A percentile compares a stretch with the other conserved stretches of the same genome.
phyloP scores from a whole-genome alignment of 1,140 invertebrate genomes.

The Rhopalosiphum padi region DNA sequence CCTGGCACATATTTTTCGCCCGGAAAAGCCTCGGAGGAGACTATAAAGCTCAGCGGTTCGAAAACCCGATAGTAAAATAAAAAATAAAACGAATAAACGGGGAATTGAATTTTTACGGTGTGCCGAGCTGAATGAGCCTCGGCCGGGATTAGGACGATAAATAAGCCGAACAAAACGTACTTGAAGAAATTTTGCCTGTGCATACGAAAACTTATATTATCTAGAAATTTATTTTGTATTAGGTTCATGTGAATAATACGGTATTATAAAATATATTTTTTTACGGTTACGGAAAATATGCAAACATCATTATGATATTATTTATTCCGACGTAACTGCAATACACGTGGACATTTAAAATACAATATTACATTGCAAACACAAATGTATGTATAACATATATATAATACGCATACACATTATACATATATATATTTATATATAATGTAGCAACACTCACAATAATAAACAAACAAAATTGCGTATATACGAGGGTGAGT shows the following conservation, averaged over 20 bases:
- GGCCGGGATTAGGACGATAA: constrained; percentile 45
- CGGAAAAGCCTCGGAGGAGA: constrained; percentile 36
- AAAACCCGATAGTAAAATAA: constrained; percentile 50
- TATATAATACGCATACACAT: too few species aligned
- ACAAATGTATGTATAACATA: neutral
- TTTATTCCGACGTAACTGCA: constrained; percentile 2
- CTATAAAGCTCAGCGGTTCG: constrained; percentile 46
- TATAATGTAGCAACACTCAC: neutral
- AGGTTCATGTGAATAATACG: neutral
- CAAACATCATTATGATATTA: neutral
- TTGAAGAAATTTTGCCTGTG: constrained; percentile 29
- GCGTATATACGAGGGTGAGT: constrained; percentile 1
- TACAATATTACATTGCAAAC: neutral
- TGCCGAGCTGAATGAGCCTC: constrained; percentile 48
- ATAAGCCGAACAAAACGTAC: constrained; percentile 42
- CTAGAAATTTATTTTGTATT: constrained; percentile 46
- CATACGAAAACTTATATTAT: constrained; percentile 1
- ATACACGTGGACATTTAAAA: neutral
- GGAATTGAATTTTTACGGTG: constrained; percentile 55
- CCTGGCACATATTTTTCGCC: constrained; percentile 39
- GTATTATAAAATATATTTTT: neutral
- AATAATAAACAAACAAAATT: constrained; percentile 29
- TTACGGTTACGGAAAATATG: neutral
- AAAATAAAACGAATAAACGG: constrained; percentile 48
- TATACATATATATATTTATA: neutral